Conservation (phyloP, 30 jellyfish, hydroid and myxozoan genomes). For the Turritopsis rubra region DNA sequence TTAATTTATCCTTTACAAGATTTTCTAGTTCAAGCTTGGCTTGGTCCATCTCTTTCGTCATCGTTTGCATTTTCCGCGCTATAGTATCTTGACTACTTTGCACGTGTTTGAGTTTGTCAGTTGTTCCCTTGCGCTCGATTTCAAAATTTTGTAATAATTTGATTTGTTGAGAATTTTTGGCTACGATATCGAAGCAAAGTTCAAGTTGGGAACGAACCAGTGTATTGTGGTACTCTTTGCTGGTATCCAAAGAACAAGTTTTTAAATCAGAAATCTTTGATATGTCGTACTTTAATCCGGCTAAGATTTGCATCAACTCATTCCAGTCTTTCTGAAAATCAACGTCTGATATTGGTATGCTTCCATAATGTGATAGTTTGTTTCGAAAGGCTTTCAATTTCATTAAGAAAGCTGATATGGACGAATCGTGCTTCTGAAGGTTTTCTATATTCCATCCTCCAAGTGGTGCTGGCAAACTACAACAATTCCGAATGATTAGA, state of each 20-base stretch:
- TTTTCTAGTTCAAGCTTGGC: background rate
- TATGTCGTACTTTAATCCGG: background rate
- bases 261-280: background rate
- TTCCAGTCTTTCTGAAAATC: background rate
- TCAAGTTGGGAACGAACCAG: background rate
- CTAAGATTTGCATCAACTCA: background rate
- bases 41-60: background rate
- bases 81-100: background rate
- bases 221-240: background rate
- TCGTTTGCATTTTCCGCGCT: background rate
- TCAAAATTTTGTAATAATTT: background rate
- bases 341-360: background rate
- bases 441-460: background rate
- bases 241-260: background rate
- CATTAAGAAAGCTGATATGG: background rate
- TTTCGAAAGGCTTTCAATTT: background rate
- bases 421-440: background rate
- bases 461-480: conserved; percentile 7
- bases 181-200: background rate
- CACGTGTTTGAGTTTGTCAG: background rate
- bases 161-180: background rate
- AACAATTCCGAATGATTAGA: background rate
- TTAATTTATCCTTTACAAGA: background rate
- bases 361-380: conserved; percentile 14
- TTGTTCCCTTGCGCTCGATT: background rate